Evolutionary conservation across 2,797 vertebrate species (phyloP).

Genomic region (Sciurus carolinensis): DNA sequence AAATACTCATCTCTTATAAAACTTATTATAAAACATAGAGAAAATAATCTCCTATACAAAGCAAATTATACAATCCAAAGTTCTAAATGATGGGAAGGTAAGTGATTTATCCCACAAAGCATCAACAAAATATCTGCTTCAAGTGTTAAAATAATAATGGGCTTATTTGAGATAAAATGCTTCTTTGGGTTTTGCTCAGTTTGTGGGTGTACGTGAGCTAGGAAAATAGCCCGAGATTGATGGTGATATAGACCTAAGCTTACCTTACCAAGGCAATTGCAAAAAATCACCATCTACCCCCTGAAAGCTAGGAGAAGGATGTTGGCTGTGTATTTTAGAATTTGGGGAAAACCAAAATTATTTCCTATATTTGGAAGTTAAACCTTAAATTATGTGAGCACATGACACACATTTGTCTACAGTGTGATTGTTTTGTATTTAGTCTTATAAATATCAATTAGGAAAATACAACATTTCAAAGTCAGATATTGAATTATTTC

Average conservation of each 20-base stretch:
- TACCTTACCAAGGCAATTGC: not conserved
- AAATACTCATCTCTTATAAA: slow-evolving; percentile 31
- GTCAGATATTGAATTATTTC: not conserved
- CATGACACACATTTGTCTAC: too few species aligned
- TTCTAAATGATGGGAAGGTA: slow-evolving; percentile 35
- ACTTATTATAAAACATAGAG: not conserved
- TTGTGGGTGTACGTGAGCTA: not conserved
- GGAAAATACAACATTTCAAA: not conserved
- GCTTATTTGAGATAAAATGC: not conserved
- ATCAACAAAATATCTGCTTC: not conserved
- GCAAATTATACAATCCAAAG: not conserved
- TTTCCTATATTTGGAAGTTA: not conserved
- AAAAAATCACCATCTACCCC: not conserved
- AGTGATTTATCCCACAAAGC: not conserved
- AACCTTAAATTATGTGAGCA: not conserved
- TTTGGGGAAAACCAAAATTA: not conserved
- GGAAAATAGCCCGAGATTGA: not conserved
- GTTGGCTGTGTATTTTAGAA: not conserved
- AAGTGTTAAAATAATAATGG: not conserved
- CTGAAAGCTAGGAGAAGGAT: not conserved
- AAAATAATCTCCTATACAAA: not conserved
- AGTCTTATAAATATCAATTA: not conserved
- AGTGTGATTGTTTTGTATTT: not conserved
- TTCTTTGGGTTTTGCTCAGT: not conserved
- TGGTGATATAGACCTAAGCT: not conserved